phyloP scores from a whole-genome alignment of 2,888 invertebrate genomes.

The Erannis defoliaria region DNA sequence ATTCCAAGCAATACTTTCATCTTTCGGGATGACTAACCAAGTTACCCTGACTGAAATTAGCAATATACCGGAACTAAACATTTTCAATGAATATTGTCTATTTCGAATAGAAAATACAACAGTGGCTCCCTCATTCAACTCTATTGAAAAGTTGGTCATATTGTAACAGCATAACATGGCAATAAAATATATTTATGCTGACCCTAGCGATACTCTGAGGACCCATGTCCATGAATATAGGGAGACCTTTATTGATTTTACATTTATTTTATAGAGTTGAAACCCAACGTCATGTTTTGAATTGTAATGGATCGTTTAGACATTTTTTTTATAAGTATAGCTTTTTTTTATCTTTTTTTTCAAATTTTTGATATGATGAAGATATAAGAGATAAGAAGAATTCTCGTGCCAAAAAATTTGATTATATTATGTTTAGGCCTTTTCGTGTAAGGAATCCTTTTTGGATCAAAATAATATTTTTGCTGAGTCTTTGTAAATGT shows the following conservation, averaged over 20 bases:
- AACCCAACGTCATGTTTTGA: slow-evolving; percentile 2
- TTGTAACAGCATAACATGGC: slow-evolving; percentile 57
- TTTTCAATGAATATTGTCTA: background rate
- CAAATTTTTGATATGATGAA: no score
- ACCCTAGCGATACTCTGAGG: slow-evolving; percentile 43
- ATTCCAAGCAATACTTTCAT: slow-evolving; percentile 17
- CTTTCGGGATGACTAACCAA: background rate
- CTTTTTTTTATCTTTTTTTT: no score
- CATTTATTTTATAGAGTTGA: slow-evolving; percentile 20
- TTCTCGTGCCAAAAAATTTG: no score
- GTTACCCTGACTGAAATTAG: background rate
- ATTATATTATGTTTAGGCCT: no score
- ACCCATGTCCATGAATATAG: slow-evolving; percentile 43
- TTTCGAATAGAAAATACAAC: background rate
- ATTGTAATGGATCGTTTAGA: background rate
- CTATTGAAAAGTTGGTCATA: background rate
- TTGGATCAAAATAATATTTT: no score
- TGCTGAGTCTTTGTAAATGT: no score
- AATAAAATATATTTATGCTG: slow-evolving; percentile 66
- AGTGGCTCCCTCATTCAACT: background rate
- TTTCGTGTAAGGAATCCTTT: no score
- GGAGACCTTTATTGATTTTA: slow-evolving; percentile 43
- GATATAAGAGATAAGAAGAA: no score
- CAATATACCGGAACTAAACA: background rate
- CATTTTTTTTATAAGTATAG: background rate